Conservation (phyloP, 2,113 vertebrate genomes). For the Peromyscus leucopus region DNA sequence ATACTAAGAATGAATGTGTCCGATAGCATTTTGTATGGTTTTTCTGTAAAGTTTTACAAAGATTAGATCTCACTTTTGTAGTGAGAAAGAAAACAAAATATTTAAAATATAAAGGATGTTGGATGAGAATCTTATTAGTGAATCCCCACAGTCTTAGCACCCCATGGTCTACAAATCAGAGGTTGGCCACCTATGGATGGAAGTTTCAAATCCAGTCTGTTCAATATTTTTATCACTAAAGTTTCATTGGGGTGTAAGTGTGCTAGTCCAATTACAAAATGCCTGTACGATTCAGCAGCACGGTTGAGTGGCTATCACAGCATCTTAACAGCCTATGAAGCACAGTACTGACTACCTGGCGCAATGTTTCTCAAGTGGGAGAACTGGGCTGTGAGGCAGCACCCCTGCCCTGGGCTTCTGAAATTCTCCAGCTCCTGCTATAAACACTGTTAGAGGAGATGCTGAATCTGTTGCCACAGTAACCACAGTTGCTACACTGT, state of each 20-base stretch:
- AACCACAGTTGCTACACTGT: not conserved
- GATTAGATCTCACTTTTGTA: not conserved
- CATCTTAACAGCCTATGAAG: not conserved
- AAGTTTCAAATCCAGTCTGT: not conserved
- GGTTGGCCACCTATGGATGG: not conserved
- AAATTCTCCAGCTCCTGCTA: not conserved
- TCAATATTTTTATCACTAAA: slow-evolving; percentile 11
- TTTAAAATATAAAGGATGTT: not conserved
- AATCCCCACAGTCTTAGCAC: not conserved
- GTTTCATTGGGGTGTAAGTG: slow-evolving; percentile 6
- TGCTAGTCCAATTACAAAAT: not conserved
- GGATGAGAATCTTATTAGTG: not conserved
- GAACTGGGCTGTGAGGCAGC: not conserved
- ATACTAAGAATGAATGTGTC: slow-evolving; percentile 1
- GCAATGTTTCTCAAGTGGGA: not conserved
- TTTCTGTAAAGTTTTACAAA: not conserved
- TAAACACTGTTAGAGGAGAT: not conserved
- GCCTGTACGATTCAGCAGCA: not conserved
- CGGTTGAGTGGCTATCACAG: not conserved
- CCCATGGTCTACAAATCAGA: not conserved
- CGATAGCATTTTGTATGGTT: not conserved
- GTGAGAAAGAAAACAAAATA: slow-evolving; percentile 29
- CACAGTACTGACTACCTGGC: not conserved
- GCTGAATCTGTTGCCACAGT: not conserved
- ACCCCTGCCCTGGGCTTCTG: not conserved